Base-by-base conservation (phyloP, 2,113 vertebrate genomes). In the Ariopsis seemanni region DNA sequence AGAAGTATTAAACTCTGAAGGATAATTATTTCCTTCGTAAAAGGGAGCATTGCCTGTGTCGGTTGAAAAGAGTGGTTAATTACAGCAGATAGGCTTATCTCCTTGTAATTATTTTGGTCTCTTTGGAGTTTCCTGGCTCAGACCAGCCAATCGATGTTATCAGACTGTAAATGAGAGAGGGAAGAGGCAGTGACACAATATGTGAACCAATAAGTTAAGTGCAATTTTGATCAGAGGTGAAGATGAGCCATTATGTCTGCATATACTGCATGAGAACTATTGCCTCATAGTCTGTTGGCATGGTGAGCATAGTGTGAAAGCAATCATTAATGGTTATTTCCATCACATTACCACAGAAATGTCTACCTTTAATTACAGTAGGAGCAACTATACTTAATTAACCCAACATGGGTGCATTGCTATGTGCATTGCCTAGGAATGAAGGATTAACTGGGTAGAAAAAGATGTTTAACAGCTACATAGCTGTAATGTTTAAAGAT, bases 21-120 rank as follows among this genome's bases (percentile, higher is more conserved):
- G 93, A 93, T 96, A 94, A 97, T 97, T 96, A 96, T 97, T 96
- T 96, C 93, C 92, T 94, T 91, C 93, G 93, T 95, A 93, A 90
- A 89, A 92, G 86, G 86, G 89, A 93, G 86, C 25, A 72, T 77
- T 88, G 93, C 91, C 55, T 74, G 58, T 92, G 89, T 93, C 90
- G 93, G 93, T 93, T 42, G 88, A 87, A 89, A 85, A 94, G 90
- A 63, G 93, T 90, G 91, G 92, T 96, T 97, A 96, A 96, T 97
- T 96, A 95, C 94, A 91, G 94, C 94, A 95, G 95, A 95, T 95
- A 91, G 94, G 92, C 95, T 96, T 95, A 95, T 96, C 95, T 95
- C 91, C 90, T 89, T 88, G 92, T 95, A 94, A 95, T 96, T 94
- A 94, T 85, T 82, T 93, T 93, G 88, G 94, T 91, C 81, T 92